A percentile compares a stretch with the other conserved stretches of the same genome.
Evolutionary conservation across 37 sponge, comb jelly and placozoan genomes (phyloP).

Genomic region (Hormiphora californensis): DNA sequence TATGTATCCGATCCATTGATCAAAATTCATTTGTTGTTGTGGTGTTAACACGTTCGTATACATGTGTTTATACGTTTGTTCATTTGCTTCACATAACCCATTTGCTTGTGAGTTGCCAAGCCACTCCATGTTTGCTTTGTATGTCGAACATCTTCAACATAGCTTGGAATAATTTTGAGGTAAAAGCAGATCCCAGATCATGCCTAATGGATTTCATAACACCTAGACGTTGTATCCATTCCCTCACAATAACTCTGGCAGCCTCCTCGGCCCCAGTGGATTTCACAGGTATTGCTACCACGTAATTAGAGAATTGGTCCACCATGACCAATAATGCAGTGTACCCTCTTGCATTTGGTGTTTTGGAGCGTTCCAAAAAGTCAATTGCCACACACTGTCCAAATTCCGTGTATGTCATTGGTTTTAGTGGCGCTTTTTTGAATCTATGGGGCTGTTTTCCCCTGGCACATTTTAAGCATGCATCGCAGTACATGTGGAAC

Average conservation of each 20-base stretch:
- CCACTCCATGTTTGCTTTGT: too few species aligned
- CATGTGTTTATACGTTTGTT: neutral
- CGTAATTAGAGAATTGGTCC: neutral
- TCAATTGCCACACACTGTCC: neutral
- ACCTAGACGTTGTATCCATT: neutral
- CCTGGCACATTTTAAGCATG: slow-evolving; percentile 5
- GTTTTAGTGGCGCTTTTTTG: neutral
- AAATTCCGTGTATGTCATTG: slow-evolving; percentile 9
- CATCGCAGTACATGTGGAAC: neutral
- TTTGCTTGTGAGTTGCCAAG: neutral
- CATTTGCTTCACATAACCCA: neutral
- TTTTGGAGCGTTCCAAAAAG: neutral
- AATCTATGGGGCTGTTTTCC: neutral
- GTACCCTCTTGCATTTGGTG: neutral
- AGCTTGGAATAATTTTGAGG: neutral
- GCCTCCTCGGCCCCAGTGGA: neutral
- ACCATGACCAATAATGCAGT: neutral
- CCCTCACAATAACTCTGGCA: neutral
- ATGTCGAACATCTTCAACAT: slow-evolving; percentile 3
- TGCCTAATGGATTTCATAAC: neutral
- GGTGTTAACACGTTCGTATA: neutral
- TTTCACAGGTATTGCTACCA: neutral
- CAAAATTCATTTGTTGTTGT: neutral
- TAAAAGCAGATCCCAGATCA: slow-evolving; percentile 27
- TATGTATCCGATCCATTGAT: neutral